Percentiles rank a stretch among this genome's conserved stretches.
Conservation (phyloP, 2,113 vertebrate genomes). For the Lepus americanus region DNA sequence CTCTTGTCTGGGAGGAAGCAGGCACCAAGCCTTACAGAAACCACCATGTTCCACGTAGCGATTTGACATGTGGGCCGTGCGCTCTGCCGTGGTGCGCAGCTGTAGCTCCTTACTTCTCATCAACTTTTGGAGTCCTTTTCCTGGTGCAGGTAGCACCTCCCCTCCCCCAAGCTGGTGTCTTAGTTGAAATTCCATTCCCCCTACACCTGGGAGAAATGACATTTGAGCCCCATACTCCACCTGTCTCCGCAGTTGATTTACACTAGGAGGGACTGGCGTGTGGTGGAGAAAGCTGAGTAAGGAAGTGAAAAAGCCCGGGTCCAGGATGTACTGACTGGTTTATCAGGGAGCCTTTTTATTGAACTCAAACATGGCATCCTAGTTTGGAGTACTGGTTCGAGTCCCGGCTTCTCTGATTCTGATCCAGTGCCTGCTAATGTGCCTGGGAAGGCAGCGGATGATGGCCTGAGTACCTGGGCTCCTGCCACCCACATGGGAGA, state of each 20-base stretch:
- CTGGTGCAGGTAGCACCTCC: not conserved
- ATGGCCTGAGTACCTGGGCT: too few species aligned
- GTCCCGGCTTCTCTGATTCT: too few species aligned
- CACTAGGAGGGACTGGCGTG: not conserved
- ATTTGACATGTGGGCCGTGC: too few species aligned
- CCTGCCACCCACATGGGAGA: too few species aligned
- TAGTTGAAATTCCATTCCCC: not conserved
- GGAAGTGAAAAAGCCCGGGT: not conserved
- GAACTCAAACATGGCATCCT: not conserved
- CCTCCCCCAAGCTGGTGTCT: not conserved
- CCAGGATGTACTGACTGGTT: not conserved
- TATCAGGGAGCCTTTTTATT: not conserved
- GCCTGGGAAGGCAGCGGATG: too few species aligned
- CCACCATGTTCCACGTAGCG: too few species aligned
- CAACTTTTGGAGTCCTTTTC: not conserved
- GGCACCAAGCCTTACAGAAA: not conserved
- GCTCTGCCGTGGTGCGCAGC: too few species aligned
- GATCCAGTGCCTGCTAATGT: too few species aligned
- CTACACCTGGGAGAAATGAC: not conserved
- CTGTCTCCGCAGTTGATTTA: not conserved
- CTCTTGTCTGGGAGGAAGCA: not conserved
- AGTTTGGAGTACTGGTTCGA: too few species aligned
- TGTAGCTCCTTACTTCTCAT: not conserved
- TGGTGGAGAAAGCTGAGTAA: not conserved
- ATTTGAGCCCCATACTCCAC: too few species aligned